Base-by-base conservation (phyloP, 1,140 invertebrate species). In the Drosophila azteca region DNA sequence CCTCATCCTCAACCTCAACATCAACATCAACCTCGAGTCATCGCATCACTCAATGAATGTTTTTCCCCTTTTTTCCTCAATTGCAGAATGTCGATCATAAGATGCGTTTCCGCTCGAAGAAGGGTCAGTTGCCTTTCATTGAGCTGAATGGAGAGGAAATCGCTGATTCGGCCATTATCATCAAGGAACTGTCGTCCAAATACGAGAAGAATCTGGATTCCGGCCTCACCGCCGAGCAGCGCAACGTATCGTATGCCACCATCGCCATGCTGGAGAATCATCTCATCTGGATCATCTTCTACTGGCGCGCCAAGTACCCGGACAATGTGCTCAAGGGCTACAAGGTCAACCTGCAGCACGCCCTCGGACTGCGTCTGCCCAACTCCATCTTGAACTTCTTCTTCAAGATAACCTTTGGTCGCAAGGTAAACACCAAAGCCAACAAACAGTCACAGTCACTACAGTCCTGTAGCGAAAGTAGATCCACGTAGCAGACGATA, bases 251-350 rank as follows among this genome's bases (percentile, higher is more conserved):
- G 7, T 96, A 98, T 92, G 97, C 97, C n/a, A 97, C 97, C 93
- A 97, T 97, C 87, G 97, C 96, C 24, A 98, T 99, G 97, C 95
- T 98, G 78, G 97, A 98, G 92, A 98, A 98, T 90, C 97, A 98
- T 92, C 94, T 98, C 8, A 95, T 96, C 46, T 98, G 97, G 97
- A 96, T 97, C 72, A 94, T 97, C 46, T 94, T 95, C 84, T 97
- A 95, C 93, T 98, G 97, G 97, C 95, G 96, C 81, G 95, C 96
- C 76, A 97, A 97, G 93, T 96, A 96, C 89, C 94, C 96, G 3
- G 96, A 97, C 77, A 94, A 94, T 78, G 95, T 97, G 58, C 93
- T 97, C 83, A 96, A 96, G 92, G 96, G 96, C 20, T 97, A 97
- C 93, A 97, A 98, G 93, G 94, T 98, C 71, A 97, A 97, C 91